Evolutionary conservation across 2,888 invertebrate genomes (phyloP), one percentile per base, ranked within the genome.

Genomic region (Strigamia transsilvanica): DNA sequence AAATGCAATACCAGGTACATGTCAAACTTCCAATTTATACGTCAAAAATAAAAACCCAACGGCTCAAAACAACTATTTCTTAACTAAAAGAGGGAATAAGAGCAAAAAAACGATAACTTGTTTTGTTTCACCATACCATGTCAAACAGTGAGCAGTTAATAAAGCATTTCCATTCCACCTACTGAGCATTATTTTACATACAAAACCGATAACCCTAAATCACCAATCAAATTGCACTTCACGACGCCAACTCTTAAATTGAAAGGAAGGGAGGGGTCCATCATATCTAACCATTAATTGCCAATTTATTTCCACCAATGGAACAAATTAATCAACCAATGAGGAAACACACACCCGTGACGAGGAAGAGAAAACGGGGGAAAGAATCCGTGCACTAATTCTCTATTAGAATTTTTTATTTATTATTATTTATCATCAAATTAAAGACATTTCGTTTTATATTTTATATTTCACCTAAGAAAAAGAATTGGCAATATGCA

Each of bases 291-390:
- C 73, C 27, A 73, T 73, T 73, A 73, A 73, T 73, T 73, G 73
- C 27, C 73, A 73, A 73, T 73, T 73, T 73, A 73, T 73, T 73
- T 27, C n/a, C 23, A 73, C 23, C 73, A 27, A 73, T 73, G 32
- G 73, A 73, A 23, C 73, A 32, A 73, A 73, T 73, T 73, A 73
- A 73, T 73, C 73, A 73, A 73, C 73, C 73, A 27, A 73, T 73
- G 73, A 73, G 73, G 73, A 73, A 73, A 32, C 73, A 73, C 3
- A 15, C n/a, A 73, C 73, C 13, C 9, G 32, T 73, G 27, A 73
- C 13, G 32, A 73, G 73, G 73, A 73, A 56, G 56, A 56, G 56
- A n/a, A 18, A 38, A 18, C 4, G 6, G n/a, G 56, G n/a, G 21
- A 56, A 18, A n/a, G 56, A 56, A 15, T n/a, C 56, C 18, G 56